Conservation (phyloP, 37 sponge, comb jelly and placozoan species). For the Dysidea cf. avara region DNA sequence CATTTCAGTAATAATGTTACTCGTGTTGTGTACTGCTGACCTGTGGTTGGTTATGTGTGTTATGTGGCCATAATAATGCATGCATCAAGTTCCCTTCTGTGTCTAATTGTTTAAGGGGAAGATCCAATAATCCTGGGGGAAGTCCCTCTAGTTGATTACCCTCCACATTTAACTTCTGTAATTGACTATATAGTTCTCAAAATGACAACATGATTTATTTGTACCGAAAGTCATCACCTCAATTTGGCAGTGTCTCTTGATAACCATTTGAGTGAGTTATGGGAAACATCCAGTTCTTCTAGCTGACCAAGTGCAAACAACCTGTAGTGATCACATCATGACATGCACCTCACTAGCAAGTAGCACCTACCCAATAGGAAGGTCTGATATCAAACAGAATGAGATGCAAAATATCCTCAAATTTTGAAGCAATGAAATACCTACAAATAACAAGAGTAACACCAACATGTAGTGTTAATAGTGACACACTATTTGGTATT, state of each 20-base stretch:
- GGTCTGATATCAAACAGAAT: constrained; percentile 61
- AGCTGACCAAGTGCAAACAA: constrained; percentile 58
- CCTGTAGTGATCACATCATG: constrained; percentile 17
- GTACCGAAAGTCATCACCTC: constrained; percentile 22
- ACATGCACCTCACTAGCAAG: background rate
- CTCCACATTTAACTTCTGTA: constrained; percentile 62
- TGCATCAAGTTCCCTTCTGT: constrained; percentile 73
- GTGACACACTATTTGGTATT: constrained; percentile 65
- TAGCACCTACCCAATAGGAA: constrained; percentile 70
- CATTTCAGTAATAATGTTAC: background rate
- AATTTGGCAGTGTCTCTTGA: constrained; percentile 64
- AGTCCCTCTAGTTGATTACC: constrained; percentile 76
- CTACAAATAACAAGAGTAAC: constrained; percentile 4
- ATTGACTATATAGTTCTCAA: constrained; percentile 25
- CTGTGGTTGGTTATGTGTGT: constrained; percentile 73
- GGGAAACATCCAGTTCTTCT: constrained; percentile 65
- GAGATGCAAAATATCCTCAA: constrained; percentile 65
- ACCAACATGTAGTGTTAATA: background rate
- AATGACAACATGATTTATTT: background rate
- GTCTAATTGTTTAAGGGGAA: constrained; percentile 50
- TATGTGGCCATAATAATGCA: constrained; percentile 78
- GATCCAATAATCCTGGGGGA: constrained; percentile 41
- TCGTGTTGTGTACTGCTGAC: constrained; percentile 9
- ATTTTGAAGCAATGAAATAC: constrained; percentile 51
- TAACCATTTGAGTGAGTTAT: constrained; percentile 63